Evolutionary conservation across 1,140 invertebrate species (phyloP).

Genomic region (Mycetomoellerius zeteki): DNA sequence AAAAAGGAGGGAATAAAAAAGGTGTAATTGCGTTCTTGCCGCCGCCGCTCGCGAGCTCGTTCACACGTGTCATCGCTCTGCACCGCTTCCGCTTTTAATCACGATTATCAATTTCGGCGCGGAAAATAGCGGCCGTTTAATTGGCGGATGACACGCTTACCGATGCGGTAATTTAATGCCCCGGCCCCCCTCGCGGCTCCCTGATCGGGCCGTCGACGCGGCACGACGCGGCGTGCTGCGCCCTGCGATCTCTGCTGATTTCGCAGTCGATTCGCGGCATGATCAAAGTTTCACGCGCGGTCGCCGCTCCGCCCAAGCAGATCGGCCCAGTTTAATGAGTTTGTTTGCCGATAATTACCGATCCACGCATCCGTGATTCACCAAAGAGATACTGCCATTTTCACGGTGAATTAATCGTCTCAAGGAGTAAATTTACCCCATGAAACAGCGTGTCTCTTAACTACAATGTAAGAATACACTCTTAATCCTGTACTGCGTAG

Average conservation of each 20-base stretch:
- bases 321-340: constrained; percentile 76
- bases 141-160: constrained; percentile 82
- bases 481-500: too few relatives aligned
- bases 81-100: constrained; percentile 76
- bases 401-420: constrained; percentile 7
- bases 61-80: constrained; percentile 71
- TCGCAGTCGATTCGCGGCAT: constrained; percentile 73
- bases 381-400: constrained; percentile 50
- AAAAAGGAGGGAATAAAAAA: constrained; percentile 66
- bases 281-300: constrained; percentile 77
- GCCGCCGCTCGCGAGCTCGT: constrained; percentile 49
- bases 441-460: too few relatives aligned
- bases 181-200: constrained; percentile 48
- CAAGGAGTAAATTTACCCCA: neutral
- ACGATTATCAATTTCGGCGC: constrained; percentile 78
- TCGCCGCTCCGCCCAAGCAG: constrained; percentile 68
- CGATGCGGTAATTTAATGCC: constrained; percentile 80
- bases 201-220: constrained; percentile 46
- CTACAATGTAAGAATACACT: too few relatives aligned
- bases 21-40: constrained; percentile 71
- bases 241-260: constrained; percentile 64
- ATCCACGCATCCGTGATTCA: constrained; percentile 24
- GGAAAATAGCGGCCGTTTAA: constrained; percentile 78
- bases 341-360: constrained; percentile 75
- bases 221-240: constrained; percentile 55